Conservation (phyloP, 2,888 invertebrate genomes). For the Amiota communis region DNA sequence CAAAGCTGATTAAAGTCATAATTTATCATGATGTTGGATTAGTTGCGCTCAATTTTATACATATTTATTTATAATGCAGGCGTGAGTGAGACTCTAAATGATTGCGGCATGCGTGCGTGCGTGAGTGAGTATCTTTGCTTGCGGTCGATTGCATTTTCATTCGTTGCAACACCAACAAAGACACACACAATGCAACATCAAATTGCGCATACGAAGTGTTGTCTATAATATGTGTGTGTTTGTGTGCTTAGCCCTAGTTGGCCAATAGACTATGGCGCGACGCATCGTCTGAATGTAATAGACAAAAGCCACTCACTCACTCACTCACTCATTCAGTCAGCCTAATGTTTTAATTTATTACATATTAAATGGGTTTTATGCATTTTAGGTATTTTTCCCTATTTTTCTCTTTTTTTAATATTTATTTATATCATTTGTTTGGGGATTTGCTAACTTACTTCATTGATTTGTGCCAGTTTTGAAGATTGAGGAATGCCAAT, state of each 20-base stretch:
- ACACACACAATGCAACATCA: neutral
- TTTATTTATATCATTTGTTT: constrained; percentile 18
- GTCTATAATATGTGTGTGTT: constrained; percentile 12
- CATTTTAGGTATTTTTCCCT: constrained; percentile 36
- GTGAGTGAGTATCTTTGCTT: neutral
- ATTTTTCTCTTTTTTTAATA: neutral
- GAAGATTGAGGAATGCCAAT: constrained; percentile 10
- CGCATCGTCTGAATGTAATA: neutral
- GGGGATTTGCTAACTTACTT: constrained; percentile 51
- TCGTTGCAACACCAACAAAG: constrained; percentile 17
- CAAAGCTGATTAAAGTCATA: constrained; percentile 68
- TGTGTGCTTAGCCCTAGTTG: neutral
- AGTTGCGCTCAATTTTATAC: constrained; percentile 63
- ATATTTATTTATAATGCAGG: constrained; percentile 65
- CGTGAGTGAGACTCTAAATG: neutral
- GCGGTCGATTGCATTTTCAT: constrained; percentile 19
- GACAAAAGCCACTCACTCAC: neutral
- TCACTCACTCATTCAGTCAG: neutral
- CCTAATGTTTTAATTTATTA: constrained; percentile 62
- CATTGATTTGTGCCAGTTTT: constrained; percentile 60
- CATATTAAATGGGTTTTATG: constrained; percentile 52
- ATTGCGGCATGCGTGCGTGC: constrained; percentile 10
- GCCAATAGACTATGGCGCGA: neutral
- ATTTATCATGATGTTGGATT: constrained; percentile 64
- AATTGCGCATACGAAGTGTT: constrained; percentile 28